Percentiles rank a stretch among this genome's conserved stretches.
Evolutionary conservation across 2,888 invertebrate species (phyloP).

Genomic region (Nysson spinosus): DNA sequence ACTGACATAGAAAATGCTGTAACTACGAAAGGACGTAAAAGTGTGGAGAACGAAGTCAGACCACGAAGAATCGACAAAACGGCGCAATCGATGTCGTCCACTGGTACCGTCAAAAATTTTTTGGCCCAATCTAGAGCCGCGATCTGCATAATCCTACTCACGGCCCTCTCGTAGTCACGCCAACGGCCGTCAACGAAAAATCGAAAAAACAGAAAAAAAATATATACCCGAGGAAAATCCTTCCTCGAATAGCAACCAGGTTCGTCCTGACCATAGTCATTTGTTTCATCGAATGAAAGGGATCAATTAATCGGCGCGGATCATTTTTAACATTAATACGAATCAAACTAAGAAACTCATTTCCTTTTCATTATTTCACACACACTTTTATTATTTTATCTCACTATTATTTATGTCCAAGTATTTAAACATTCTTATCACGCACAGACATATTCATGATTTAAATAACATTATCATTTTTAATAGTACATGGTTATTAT

Average conservation of each 20-base stretch:
- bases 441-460: too few species aligned
- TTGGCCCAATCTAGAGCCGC: constrained; percentile 38
- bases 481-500: too few species aligned
- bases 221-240: constrained; percentile 33
- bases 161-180: constrained; percentile 59
- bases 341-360: too few species aligned
- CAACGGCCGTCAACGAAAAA: constrained; percentile 9
- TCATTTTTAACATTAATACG: too few species aligned
- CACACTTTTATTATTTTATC: too few species aligned
- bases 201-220: too few species aligned
- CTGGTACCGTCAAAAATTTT: constrained; percentile 52
- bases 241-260: constrained; percentile 37
- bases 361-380: too few species aligned
- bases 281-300: constrained; percentile 49
- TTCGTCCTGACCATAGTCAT: constrained; percentile 42
- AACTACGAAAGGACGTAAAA: constrained; percentile 48
- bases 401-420: too few species aligned
- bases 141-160: constrained; percentile 55
- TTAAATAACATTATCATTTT: too few species aligned
- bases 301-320: constrained; percentile 55
- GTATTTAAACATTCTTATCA: too few species aligned
- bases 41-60: constrained; percentile 50
- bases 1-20: constrained; percentile 36
- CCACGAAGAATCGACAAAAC: constrained; percentile 68
- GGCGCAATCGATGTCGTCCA: constrained; percentile 72